phyloP scores from a whole-genome alignment of 2,888 invertebrate species.

The Imbricaverruca yamaguchii region DNA sequence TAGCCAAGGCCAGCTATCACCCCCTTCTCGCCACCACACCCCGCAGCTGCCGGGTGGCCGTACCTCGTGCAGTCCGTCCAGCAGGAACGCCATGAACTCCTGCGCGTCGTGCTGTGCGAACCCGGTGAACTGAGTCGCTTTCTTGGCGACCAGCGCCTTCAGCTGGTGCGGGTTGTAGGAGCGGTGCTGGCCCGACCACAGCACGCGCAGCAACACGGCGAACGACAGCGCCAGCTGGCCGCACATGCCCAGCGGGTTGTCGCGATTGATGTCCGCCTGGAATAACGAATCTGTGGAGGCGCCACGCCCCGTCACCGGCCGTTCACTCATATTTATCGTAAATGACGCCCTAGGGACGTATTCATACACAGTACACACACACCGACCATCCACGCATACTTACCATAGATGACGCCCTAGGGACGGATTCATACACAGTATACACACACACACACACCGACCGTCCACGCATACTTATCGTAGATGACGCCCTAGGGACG shows the following conservation, averaged over 20 bases:
- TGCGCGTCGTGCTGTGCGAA: conserved; percentile 51
- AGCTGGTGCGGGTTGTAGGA: conserved; percentile 45
- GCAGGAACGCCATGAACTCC: conserved; percentile 48
- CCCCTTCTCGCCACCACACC: too few species aligned
- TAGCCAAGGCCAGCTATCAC: too few species aligned
- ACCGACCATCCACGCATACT: too few species aligned
- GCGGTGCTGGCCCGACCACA: conserved; percentile 44
- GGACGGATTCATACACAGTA: too few species aligned
- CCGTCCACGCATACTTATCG: too few species aligned
- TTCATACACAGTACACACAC: too few species aligned
- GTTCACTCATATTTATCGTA: too few species aligned
- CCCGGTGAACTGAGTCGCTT: conserved; percentile 47
- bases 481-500: too few species aligned
- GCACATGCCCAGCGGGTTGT: conserved; percentile 45
- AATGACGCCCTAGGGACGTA: too few species aligned
- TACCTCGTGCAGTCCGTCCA: conserved; percentile 43
- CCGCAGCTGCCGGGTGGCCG: not conserved
- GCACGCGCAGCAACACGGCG: conserved; percentile 43
- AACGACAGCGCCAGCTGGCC: conserved; percentile 46
- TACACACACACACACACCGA: not conserved
- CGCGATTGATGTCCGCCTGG: conserved; percentile 44
- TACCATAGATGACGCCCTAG: too few species aligned
- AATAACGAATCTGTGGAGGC: conserved; percentile 38
- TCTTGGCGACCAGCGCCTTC: conserved; percentile 45
- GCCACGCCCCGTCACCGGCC: too few species aligned